Evolutionary conservation across 2,888 invertebrate species (phyloP).

Genomic region (Eilema depressum): DNA sequence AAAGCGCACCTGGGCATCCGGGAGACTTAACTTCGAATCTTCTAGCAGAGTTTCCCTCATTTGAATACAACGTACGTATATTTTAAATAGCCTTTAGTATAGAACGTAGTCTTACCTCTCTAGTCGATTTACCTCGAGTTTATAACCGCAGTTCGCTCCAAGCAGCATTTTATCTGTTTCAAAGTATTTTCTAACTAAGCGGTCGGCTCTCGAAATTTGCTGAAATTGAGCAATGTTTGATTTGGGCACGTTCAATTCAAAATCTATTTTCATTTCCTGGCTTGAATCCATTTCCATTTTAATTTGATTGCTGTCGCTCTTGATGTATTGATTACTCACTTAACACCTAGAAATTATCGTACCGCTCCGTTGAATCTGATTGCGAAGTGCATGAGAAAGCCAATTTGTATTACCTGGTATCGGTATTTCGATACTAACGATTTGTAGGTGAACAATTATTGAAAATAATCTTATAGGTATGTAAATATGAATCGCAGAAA

Average conservation of each 20-base stretch:
- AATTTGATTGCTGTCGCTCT: slow-evolving; percentile 57
- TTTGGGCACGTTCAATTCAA: slow-evolving; percentile 59
- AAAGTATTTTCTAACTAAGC: slow-evolving; percentile 43
- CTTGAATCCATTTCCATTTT: slow-evolving; percentile 61
- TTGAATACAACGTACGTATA: background rate
- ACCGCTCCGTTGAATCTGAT: slow-evolving; percentile 42
- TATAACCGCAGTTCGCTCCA: slow-evolving; percentile 32
- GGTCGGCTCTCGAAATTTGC: slow-evolving; percentile 29
- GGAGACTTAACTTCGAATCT: background rate
- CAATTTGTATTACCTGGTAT: slow-evolving; percentile 37
- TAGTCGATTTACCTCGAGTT: background rate
- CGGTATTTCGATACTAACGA: background rate
- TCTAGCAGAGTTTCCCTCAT: background rate
- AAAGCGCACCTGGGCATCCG: background rate
- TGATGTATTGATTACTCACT: slow-evolving; percentile 62
- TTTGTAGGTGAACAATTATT: background rate
- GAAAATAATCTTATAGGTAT: no score
- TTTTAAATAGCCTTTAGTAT: slow-evolving; percentile 1
- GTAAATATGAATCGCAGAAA: no score
- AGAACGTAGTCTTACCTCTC: background rate
- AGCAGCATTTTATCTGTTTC: slow-evolving; percentile 44
- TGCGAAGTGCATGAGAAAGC: slow-evolving; percentile 42
- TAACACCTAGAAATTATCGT: slow-evolving; percentile 54
- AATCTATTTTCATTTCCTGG: slow-evolving; percentile 64
- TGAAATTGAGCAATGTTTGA: slow-evolving; percentile 56